Conservation (phyloP, 2,113 vertebrate genomes). For the Prunella fulvescens region DNA sequence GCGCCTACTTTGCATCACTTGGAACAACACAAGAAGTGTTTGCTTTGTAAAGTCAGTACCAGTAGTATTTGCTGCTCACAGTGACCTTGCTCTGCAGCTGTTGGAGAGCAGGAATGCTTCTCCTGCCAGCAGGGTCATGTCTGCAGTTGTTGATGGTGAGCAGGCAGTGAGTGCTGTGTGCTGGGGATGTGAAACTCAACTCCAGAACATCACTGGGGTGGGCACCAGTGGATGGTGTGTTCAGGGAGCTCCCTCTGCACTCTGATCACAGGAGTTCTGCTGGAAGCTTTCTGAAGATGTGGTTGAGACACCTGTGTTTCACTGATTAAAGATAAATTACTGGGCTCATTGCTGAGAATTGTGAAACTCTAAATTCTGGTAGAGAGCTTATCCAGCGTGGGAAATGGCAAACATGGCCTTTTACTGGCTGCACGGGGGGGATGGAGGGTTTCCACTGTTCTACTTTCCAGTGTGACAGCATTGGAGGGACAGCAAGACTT, state of each 20-base stretch:
- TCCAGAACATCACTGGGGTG: neutral
- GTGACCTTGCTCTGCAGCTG: neutral
- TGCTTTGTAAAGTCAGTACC: neutral
- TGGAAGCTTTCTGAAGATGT: neutral
- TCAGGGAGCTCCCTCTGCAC: neutral
- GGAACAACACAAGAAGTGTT: neutral
- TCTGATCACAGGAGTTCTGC: accelerated
- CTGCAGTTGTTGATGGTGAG: neutral
- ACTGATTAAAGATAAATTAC: neutral
- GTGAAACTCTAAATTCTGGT: neutral
- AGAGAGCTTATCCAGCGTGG: neutral
- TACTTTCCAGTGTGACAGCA: accelerated
- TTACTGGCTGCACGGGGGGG: accelerated
- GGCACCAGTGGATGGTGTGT: neutral
- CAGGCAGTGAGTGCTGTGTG: neutral
- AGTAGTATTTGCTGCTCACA: neutral
- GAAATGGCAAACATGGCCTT: neutral
- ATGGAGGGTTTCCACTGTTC: neutral
- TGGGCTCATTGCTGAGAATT: neutral
- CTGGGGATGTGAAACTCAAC: neutral
- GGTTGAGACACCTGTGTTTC: accelerated
- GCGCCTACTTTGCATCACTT: neutral
- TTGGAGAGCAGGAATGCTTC: neutral
- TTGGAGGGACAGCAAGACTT: neutral
- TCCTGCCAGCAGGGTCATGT: neutral